phyloP scores from a whole-genome alignment of 2,888 invertebrate genomes.

The Cephus pulcher region DNA sequence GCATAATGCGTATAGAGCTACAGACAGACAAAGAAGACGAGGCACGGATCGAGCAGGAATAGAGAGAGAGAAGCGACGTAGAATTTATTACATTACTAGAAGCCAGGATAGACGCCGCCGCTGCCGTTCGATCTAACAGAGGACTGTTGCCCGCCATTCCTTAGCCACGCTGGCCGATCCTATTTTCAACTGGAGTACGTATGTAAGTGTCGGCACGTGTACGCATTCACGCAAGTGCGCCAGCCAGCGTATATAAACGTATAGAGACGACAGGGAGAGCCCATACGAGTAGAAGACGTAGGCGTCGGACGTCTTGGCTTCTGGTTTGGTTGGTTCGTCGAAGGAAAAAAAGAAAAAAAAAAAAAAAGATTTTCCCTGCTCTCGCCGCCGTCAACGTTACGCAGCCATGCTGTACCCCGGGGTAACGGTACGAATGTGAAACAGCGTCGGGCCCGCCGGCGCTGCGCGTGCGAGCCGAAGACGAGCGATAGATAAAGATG shows the following conservation, averaged over 20 bases:
- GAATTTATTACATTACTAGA: conserved; percentile 39
- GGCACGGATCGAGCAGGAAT: conserved; percentile 19
- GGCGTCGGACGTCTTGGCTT: background rate
- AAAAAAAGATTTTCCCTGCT: background rate
- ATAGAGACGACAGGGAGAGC: background rate
- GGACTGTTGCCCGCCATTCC: conserved; percentile 9
- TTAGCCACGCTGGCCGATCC: conserved; percentile 45
- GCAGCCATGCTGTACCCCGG: background rate
- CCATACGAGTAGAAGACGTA: background rate
- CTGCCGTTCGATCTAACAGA: background rate
- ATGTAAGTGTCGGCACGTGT: conserved; percentile 23
- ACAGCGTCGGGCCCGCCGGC: background rate
- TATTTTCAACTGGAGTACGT: conserved; percentile 45
- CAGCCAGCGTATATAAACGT: background rate
- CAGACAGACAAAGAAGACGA: conserved; percentile 17
- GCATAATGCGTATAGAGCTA: conserved; percentile 14
- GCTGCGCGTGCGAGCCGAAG: background rate
- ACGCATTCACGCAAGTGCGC: conserved; percentile 7
- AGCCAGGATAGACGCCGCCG: conserved; percentile 1
- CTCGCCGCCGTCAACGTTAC: background rate
- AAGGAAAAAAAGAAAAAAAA: background rate
- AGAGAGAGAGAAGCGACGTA: conserved; percentile 29
- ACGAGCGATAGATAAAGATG: background rate
- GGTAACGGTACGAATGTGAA: background rate
- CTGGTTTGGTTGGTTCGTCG: too few species aligned